Evolutionary conservation across 2,888 invertebrate species (phyloP), one percentile per base, ranked within the genome.

Genomic region (Gisinianus flammeolus): DNA sequence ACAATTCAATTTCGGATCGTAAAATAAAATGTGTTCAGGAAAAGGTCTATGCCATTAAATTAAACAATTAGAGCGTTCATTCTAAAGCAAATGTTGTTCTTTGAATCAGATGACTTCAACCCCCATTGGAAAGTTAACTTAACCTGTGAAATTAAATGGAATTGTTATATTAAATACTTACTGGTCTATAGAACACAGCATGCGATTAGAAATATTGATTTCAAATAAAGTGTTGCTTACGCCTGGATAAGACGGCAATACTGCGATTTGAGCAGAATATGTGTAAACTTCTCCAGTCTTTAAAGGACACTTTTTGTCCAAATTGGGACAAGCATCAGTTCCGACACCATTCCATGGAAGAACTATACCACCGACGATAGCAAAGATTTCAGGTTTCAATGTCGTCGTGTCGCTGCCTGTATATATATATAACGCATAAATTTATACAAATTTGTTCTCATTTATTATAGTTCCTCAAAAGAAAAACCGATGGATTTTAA

Each of bases 321-420:
- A 56, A 66, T 79, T 56, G 1, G 16, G 4, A 33, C 81, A 81
- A 0, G 78, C 77, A 70, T 77, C 35, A 16, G 31, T 26, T 5
- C 33, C 26, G 24, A 80, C 79, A 12, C 80, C 81, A 24, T 69
- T 74, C 79, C 80, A 81, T 26, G 81, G 81, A 12, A 79, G 26
- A 54, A 66, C 68, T 19, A 81, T 30, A 26, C 81, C 80, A 28
- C n/a, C 44, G 31, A 81, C 71, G 12, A 78, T 77, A 28, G 76
- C 81, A 33, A 12, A 3, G 6, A 79, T 70, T 24, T 44, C 22
- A 19, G 66, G 58, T 16, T 52, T 73, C 26, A 80, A 28, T 16
- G 69, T 52, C n/a, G n/a, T n/a, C n/a, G n/a, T n/a, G n/a, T n/a
- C n/a, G n/a, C n/a, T n/a, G n/a, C n/a, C n/a, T n/a, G n/a, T n/a